These are phyloP conservation scores for Corythornis cristatus DNA, from an alignment of 2,113 vertebrate genomes.

Conservation along the genomic window DNA sequence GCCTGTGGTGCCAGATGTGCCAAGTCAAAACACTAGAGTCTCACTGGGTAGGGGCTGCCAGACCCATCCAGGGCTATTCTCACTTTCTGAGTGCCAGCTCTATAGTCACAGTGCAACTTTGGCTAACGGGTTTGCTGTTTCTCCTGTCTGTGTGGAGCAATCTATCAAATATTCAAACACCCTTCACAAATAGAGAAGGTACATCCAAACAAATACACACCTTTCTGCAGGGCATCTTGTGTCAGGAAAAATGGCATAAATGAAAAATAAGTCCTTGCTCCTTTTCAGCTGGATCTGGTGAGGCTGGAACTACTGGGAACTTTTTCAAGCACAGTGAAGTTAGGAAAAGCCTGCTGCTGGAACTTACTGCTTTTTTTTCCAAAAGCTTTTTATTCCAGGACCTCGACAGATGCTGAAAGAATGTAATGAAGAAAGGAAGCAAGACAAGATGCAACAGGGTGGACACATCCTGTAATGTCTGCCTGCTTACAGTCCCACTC, in stretches of 20 bases:
- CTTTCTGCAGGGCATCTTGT: not conserved
- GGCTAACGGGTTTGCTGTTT: not conserved
- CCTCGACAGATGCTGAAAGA: not conserved
- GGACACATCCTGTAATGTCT: not conserved
- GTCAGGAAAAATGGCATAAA: not conserved
- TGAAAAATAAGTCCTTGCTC: not conserved
- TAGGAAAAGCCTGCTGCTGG: not conserved
- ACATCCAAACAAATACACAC: not conserved
- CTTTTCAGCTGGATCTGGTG: not conserved
- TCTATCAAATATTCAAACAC: not conserved
- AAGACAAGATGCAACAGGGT: not conserved
- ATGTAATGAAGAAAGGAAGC: not conserved
- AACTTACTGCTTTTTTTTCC: constrained; percentile 5
- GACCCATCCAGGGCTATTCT: not conserved
- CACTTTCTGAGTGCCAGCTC: not conserved
- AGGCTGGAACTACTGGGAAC: not conserved
- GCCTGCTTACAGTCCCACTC: not conserved
- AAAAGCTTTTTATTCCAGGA: not conserved
- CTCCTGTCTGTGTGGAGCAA: not conserved
- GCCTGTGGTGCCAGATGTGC: not conserved
- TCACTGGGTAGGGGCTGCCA: not conserved
- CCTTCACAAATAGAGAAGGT: not conserved
- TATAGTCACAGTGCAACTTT: not conserved
- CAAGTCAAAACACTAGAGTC: not conserved
- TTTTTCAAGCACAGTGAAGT: not conserved